phyloP scores from a whole-genome alignment of 2,797 vertebrate genomes.

The Orestias chungarensis region DNA sequence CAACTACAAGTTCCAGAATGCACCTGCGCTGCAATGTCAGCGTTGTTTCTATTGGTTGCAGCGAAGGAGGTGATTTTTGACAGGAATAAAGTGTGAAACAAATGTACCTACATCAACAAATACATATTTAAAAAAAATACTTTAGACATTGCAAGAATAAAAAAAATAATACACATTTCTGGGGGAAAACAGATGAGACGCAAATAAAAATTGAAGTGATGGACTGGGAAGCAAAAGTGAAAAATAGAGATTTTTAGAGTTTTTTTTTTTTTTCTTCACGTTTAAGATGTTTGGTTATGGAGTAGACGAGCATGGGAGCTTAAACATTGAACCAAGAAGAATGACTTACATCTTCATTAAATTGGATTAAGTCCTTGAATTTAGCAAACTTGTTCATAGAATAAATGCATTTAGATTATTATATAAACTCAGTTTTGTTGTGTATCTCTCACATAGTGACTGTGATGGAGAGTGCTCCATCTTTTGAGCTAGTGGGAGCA shows the following conservation, averaged over 20 bases:
- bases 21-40: constrained; percentile 77
- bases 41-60: constrained; percentile 71
- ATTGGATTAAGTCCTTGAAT: no score
- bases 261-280: not conserved
- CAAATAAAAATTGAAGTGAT: not conserved
- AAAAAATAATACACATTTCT: not conserved
- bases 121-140: not conserved
- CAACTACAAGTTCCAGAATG: constrained; percentile 80
- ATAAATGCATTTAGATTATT: no score
- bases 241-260: not conserved
- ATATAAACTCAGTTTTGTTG: no score
- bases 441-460: not conserved
- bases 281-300: not conserved
- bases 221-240: not conserved
- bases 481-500: not conserved
- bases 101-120: not conserved
- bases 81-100: not conserved
- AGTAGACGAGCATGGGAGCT: not conserved
- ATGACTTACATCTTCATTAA: no score
- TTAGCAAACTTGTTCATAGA: no score
- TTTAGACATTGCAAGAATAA: not conserved
- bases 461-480: not conserved
- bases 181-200: not conserved
- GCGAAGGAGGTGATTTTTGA: constrained; percentile 22
- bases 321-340: not conserved